Evolutionary conservation across 1,140 invertebrate genomes (phyloP).

Genomic region (Drosophila guanche): DNA sequence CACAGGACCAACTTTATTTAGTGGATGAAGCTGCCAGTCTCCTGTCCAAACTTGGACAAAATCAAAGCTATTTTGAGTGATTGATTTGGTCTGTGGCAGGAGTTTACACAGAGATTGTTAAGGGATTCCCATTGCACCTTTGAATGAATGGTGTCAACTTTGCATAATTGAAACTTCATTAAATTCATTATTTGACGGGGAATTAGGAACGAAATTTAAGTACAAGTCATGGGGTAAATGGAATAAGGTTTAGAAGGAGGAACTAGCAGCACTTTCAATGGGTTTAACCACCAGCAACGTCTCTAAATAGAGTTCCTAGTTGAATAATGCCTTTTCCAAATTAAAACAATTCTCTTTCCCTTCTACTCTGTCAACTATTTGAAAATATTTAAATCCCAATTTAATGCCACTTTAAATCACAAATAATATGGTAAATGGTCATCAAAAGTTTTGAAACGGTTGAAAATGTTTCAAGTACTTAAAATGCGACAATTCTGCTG

Average conservation of each 20-base stretch:
- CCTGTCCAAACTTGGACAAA: slow-evolving; percentile 43
- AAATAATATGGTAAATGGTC: neutral
- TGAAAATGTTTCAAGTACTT: slow-evolving; percentile 37
- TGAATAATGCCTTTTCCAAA: no score
- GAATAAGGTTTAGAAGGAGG: neutral
- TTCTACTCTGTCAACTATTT: no score
- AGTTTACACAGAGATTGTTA: no score
- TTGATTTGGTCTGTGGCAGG: slow-evolving; percentile 21
- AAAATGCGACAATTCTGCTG: slow-evolving; percentile 16
- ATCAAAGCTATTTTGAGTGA: slow-evolving; percentile 59
- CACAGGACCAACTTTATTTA: slow-evolving; percentile 38
- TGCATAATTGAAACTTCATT: neutral
- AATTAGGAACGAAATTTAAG: neutral
- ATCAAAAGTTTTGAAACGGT: slow-evolving; percentile 22
- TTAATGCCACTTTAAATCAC: neutral
- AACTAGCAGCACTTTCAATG: no score
- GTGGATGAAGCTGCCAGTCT: slow-evolving; percentile 20
- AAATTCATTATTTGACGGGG: neutral
- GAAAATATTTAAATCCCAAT: neutral
- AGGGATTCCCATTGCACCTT: no score
- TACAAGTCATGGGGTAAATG: no score
- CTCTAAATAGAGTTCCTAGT: no score
- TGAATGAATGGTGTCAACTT: no score
- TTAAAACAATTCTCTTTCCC: no score
- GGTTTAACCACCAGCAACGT: no score